Conservation (phyloP, 2,888 invertebrate genomes). For the Chymomyza procnemis region DNA sequence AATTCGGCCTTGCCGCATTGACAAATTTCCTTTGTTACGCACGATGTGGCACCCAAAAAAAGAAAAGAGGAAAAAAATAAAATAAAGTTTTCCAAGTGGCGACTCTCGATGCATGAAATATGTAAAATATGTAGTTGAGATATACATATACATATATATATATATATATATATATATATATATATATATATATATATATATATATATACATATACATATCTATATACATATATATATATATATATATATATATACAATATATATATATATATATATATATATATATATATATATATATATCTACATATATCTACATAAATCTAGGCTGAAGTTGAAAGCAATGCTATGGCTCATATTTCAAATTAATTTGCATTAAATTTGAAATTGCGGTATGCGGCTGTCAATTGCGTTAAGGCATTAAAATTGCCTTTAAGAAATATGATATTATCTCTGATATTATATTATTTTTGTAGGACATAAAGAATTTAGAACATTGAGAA, state of each 20-base stretch:
- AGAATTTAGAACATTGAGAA: too few relatives aligned
- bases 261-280: neutral
- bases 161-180: neutral
- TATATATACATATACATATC: neutral
- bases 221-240: neutral
- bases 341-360: too few relatives aligned
- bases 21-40: conserved; percentile 2
- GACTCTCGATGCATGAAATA: neutral
- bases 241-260: neutral
- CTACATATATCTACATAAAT: too few relatives aligned
- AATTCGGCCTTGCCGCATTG: neutral
- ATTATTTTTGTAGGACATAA: too few relatives aligned
- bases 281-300: neutral
- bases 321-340: too few relatives aligned
- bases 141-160: neutral
- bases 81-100: neutral
- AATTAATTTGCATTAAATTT: too few relatives aligned
- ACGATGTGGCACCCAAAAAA: neutral
- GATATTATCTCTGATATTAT: too few relatives aligned
- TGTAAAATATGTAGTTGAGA: neutral
- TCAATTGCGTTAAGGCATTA: too few relatives aligned
- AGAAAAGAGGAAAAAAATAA: neutral
- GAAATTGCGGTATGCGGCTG: too few relatives aligned
- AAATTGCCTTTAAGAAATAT: too few relatives aligned
- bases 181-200: neutral